phyloP scores from a whole-genome alignment of 2,113 vertebrate species.

The Brachyhypopomus occidentalis region DNA sequence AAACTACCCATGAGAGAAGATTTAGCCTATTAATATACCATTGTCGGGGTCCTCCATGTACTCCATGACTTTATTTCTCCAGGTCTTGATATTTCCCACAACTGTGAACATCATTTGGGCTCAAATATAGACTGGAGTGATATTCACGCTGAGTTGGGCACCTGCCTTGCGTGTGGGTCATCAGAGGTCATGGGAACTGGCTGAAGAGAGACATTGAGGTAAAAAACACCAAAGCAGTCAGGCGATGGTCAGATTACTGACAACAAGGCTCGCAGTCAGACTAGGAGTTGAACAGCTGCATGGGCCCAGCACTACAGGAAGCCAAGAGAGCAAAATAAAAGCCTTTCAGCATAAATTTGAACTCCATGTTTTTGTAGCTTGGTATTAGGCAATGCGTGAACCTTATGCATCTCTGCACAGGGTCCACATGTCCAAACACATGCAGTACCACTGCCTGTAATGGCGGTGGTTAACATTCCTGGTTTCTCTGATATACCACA shows the following conservation, averaged over 20 bases:
- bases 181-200: slow-evolving; percentile 36
- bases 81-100: background rate
- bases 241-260: slow-evolving; percentile 3
- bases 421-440: too few relatives aligned
- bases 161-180: background rate
- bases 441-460: too few relatives aligned
- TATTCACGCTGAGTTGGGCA: background rate
- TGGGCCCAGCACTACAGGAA: background rate
- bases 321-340: background rate
- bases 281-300: slow-evolving; percentile 21
- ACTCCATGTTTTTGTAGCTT: too few relatives aligned
- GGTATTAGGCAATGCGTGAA: background rate
- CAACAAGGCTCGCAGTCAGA: background rate
- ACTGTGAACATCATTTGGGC: background rate
- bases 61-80: background rate
- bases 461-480: too few relatives aligned
- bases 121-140: background rate
- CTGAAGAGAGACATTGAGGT: background rate
- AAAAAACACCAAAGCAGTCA: background rate
- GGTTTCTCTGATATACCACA: too few relatives aligned
- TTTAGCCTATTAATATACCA: background rate
- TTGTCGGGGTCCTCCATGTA: too few relatives aligned
- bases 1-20: too few relatives aligned
- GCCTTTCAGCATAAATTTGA: background rate
- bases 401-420: background rate